These are phyloP conservation scores for Mormyrus iriodes DNA, from an alignment of 2,113 vertebrate genomes.

Conservation along the genomic window DNA sequence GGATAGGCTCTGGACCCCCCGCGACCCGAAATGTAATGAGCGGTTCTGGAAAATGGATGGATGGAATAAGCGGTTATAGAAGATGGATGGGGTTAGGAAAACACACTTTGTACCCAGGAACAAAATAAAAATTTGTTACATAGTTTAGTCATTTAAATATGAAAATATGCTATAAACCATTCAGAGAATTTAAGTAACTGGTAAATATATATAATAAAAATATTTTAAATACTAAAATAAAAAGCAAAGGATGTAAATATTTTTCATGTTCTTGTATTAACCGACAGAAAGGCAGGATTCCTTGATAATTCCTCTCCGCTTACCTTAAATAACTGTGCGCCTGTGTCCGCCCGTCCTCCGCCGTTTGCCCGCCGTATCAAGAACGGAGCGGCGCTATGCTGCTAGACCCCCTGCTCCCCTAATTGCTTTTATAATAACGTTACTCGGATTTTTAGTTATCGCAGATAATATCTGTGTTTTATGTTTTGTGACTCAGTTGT, in stretches of 20 bases:
- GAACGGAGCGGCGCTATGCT: background rate
- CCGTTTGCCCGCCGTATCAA: background rate
- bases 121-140: too few relatives aligned
- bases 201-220: background rate
- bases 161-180: background rate
- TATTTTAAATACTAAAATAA: background rate
- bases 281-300: background rate
- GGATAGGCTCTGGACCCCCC: too few relatives aligned
- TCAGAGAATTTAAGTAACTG: background rate
- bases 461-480: background rate
- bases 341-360: background rate
- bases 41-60: too few relatives aligned
- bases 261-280: background rate
- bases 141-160: background rate
- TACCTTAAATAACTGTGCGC: background rate
- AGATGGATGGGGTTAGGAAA: too few relatives aligned
- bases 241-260: background rate
- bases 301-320: background rate
- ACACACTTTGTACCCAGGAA: too few relatives aligned
- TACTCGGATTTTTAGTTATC: background rate
- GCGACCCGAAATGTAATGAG: too few relatives aligned
- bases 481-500: background rate
- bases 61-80: too few relatives aligned
- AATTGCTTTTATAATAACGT: background rate
- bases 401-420: background rate